Percentiles rank a stretch among this genome's conserved stretches.
Evolutionary conservation across 2,888 invertebrate genomes (phyloP).

Genomic region (Acrocyrtus sp.): DNA sequence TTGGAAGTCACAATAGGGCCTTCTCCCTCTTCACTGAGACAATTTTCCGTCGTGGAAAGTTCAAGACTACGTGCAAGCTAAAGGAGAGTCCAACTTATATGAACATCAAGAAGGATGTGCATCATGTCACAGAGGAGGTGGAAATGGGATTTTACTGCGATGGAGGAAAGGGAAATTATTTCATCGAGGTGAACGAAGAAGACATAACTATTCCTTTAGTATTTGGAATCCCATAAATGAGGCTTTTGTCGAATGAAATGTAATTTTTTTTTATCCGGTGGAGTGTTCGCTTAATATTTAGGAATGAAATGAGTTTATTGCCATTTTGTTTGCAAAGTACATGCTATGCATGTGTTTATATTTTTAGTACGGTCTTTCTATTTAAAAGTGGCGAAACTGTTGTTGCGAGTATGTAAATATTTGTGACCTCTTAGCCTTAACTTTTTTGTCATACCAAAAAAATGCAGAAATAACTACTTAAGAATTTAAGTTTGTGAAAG

Average conservation of each 20-base stretch:
- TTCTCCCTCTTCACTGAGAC: slow-evolving; percentile 50
- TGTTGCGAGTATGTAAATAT: too few species aligned
- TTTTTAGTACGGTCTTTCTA: too few species aligned
- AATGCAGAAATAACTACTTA: too few species aligned
- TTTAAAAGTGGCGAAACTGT: too few species aligned
- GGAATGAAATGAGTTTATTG: slow-evolving; percentile 2
- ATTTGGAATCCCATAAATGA: slow-evolving; percentile 46
- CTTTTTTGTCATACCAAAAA: too few species aligned
- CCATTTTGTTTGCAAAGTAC: neutral
- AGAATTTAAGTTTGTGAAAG: too few species aligned
- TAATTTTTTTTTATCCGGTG: slow-evolving; percentile 5
- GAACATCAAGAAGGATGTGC: slow-evolving; percentile 46
- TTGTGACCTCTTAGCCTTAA: too few species aligned
- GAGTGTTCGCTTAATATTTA: slow-evolving; percentile 26
- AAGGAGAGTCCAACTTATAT: slow-evolving; percentile 46
- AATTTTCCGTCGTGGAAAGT: slow-evolving; percentile 46
- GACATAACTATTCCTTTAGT: slow-evolving; percentile 38
- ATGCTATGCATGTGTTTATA: slow-evolving; percentile 9
- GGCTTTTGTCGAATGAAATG: neutral
- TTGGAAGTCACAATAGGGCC: slow-evolving; percentile 53
- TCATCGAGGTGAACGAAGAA: slow-evolving; percentile 48
- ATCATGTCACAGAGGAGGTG: slow-evolving; percentile 35
- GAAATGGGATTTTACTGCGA: slow-evolving; percentile 56
- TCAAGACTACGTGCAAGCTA: slow-evolving; percentile 39
- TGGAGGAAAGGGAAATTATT: slow-evolving; percentile 48